Evolutionary conservation across 2,888 invertebrate species (phyloP).

Genomic region (Suillia variegata): DNA sequence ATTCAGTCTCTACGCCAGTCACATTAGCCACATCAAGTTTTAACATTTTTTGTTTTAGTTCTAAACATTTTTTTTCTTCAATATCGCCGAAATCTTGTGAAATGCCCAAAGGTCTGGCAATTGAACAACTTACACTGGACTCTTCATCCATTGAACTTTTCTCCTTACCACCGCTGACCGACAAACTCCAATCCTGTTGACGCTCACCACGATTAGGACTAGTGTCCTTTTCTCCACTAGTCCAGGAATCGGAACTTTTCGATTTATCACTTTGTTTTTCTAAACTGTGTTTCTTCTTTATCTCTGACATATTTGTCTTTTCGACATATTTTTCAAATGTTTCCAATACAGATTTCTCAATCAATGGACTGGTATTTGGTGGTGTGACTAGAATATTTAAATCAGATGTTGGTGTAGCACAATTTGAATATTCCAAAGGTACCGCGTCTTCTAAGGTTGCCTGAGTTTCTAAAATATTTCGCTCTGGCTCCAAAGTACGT

Average conservation of each 20-base stretch:
- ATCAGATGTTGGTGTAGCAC: constrained; percentile 56
- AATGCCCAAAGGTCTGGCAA: constrained; percentile 78
- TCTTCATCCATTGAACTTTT: constrained; percentile 73
- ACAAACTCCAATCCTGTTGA: constrained; percentile 63
- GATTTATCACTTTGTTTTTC: constrained; percentile 68
- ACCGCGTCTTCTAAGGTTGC: constrained; percentile 68
- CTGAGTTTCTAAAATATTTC: constrained; percentile 63
- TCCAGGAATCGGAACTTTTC: constrained; percentile 82
- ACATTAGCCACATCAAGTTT: constrained; percentile 65
- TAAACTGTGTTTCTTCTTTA: constrained; percentile 66
- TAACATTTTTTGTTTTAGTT: constrained; percentile 68
- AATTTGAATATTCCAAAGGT: constrained; percentile 63
- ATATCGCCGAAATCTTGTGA: constrained; percentile 75
- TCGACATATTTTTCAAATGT: constrained; percentile 47
- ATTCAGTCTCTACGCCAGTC: constrained; percentile 53
- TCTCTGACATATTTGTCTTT: constrained; percentile 33
- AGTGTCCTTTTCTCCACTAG: constrained; percentile 75
- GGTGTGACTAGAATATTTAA: constrained; percentile 67
- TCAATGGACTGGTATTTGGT: constrained; percentile 68
- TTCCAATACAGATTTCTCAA: constrained; percentile 62
- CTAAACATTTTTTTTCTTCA: constrained; percentile 64
- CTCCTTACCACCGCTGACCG: constrained; percentile 63
- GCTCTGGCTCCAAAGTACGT: constrained; percentile 54
- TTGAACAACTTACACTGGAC: constrained; percentile 78
- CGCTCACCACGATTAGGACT: constrained; percentile 64